Conservation (phyloP, 2,113 vertebrate genomes). For the Phyllostomus discolor region DNA sequence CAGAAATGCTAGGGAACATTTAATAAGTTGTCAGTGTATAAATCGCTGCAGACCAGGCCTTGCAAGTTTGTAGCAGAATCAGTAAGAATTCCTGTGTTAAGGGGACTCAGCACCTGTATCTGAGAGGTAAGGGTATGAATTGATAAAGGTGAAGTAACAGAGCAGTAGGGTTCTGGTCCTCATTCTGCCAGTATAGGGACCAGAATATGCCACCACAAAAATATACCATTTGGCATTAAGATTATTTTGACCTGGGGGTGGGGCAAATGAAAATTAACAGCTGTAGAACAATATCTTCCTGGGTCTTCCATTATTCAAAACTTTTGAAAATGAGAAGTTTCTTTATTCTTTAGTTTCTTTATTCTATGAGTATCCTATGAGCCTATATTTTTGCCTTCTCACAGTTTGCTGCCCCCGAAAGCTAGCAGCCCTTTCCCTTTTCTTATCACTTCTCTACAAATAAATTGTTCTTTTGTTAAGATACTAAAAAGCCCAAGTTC, state of each 20-base stretch:
- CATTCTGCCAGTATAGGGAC: not conserved
- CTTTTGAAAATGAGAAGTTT: not conserved
- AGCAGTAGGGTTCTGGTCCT: not conserved
- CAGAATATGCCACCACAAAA: not conserved
- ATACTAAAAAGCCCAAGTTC: not conserved
- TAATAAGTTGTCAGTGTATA: constrained; percentile 28
- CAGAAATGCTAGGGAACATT: constrained; percentile 27
- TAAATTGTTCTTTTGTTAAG: not conserved
- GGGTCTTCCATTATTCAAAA: not conserved
- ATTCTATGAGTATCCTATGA: not conserved
- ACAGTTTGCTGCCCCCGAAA: not conserved
- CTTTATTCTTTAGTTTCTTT: too few relatives aligned
- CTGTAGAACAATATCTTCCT: not conserved
- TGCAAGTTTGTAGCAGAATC: not conserved
- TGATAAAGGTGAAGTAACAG: not conserved
- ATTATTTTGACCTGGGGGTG: not conserved
- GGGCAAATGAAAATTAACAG: not conserved
- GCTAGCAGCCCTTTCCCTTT: not conserved
- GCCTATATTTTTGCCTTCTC: not conserved
- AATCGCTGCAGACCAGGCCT: not conserved
- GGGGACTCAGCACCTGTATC: not conserved
- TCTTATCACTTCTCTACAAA: not conserved
- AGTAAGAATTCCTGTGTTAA: not conserved
- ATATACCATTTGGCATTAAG: not conserved
- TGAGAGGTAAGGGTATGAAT: not conserved